phyloP scores from a whole-genome alignment of 2,797 vertebrate species.

The Coregonus sp. region DNA sequence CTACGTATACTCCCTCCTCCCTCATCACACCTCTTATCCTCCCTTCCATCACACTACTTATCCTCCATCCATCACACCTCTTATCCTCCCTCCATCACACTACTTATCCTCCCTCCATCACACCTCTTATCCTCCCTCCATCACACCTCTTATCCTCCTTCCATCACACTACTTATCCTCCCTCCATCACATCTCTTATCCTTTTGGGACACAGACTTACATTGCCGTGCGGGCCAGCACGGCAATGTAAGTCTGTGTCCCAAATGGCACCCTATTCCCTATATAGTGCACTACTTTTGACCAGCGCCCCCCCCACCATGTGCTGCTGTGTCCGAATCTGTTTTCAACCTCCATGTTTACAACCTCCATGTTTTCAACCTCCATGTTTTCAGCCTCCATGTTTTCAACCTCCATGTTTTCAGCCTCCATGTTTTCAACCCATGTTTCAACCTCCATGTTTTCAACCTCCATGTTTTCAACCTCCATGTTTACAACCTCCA shows the following conservation, averaged over 20 bases:
- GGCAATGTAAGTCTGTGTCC: background rate
- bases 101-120: constrained; percentile 56
- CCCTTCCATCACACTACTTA: constrained; percentile 77
- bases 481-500: constrained; percentile 4
- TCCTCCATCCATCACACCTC: constrained; percentile 57
- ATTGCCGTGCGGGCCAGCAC: constrained; percentile 1
- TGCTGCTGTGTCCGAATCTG: background rate
- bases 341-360: constrained; percentile 14
- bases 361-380: constrained; percentile 8
- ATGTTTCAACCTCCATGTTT: constrained; percentile 8
- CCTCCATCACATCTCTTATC: no score
- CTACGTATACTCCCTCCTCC: constrained; percentile 28
- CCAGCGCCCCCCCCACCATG: constrained; percentile 18
- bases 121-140: no score
- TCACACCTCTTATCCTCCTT: background rate
- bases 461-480: constrained; percentile 13
- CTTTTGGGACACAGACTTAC: background rate
- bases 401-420: constrained; percentile 15
- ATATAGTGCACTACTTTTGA: background rate
- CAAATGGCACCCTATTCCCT: background rate
- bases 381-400: constrained; percentile 5
- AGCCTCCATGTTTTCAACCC: constrained; percentile 7
- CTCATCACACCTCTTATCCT: constrained; percentile 9
- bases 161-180: background rate
- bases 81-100: constrained; percentile 78